Percentiles rank a stretch among this genome's conserved stretches.
Evolutionary conservation across 92 coral and sea anemone species (phyloP).

Genomic region (Isaurus tuberculatus): DNA sequence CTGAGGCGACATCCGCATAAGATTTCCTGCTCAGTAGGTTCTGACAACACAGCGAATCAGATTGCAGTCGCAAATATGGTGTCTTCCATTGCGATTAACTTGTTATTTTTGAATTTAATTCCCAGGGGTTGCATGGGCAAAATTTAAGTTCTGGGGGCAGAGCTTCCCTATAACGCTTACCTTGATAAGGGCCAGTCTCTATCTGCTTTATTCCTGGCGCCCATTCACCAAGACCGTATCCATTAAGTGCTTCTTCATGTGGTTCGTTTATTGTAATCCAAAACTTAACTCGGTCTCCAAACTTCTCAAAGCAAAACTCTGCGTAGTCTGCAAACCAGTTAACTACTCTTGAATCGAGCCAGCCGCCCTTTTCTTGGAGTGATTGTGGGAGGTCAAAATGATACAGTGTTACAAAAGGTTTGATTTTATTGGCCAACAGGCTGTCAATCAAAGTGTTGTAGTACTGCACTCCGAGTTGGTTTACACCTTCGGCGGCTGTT

Average conservation of each 20-base stretch:
- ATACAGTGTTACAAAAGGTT: slow-evolving; percentile 85
- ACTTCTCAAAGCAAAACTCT: slow-evolving; percentile 76
- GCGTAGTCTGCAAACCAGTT: slow-evolving; percentile 77
- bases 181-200: slow-evolving; percentile 77
- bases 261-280: slow-evolving; percentile 97
- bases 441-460: slow-evolving; percentile 82
- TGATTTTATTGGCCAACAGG: slow-evolving; percentile 69
- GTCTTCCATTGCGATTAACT: too few species aligned
- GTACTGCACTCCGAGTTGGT: slow-evolving; percentile 74
- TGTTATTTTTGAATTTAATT: too few species aligned
- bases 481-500: slow-evolving; percentile 58
- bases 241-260: slow-evolving; percentile 77
- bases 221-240: slow-evolving; percentile 78
- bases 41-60: too few species aligned
- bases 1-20: too few species aligned
- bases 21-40: too few species aligned
- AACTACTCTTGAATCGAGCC: slow-evolving; percentile 72
- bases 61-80: too few species aligned
- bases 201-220: slow-evolving; percentile 83
- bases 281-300: slow-evolving; percentile 84
- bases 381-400: slow-evolving; percentile 95
- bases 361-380: slow-evolving; percentile 86
- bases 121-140: too few species aligned
- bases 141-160: too few species aligned
- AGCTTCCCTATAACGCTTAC: too few species aligned